Conservation (phyloP, 2,888 invertebrate genomes). For the Polymixis lichenea region DNA sequence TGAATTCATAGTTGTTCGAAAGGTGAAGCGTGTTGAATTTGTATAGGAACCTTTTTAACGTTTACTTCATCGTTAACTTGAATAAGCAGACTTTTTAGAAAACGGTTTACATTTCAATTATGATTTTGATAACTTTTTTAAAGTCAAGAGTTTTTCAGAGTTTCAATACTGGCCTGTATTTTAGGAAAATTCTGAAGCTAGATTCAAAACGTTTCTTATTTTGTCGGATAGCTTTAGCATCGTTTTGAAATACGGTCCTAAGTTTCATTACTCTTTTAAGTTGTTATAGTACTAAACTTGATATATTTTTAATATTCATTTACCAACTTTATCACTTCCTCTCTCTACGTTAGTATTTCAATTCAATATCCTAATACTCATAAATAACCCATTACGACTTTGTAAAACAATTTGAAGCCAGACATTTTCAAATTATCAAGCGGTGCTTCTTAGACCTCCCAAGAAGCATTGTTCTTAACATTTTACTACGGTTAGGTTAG, state of each 20-base stretch:
- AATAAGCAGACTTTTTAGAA: conserved; percentile 15
- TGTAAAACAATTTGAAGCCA: conserved; percentile 53
- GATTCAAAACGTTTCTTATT: background rate
- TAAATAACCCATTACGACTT: conserved; percentile 39
- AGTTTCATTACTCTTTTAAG: background rate
- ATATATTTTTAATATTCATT: background rate
- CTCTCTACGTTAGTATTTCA: conserved; percentile 27
- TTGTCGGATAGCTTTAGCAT: background rate
- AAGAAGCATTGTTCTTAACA: conserved; percentile 50
- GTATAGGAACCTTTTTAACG: conserved; percentile 34
- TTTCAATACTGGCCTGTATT: background rate
- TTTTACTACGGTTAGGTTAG: conserved; percentile 41
- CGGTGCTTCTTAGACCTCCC: conserved; percentile 58
- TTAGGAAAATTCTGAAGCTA: background rate
- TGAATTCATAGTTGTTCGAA: conserved; percentile 35
- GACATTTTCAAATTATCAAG: conserved; percentile 54
- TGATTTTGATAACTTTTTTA: background rate
- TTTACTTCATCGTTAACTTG: conserved; percentile 27
- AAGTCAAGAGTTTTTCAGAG: background rate
- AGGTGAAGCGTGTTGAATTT: conserved; percentile 43
- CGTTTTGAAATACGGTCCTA: background rate
- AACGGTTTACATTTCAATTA: conserved; percentile 24
- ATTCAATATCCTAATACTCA: conserved; percentile 43
- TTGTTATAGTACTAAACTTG: background rate
- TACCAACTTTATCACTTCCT: conserved; percentile 35